A percentile compares a stretch with the other conserved stretches of the same genome.
phyloP scores from a whole-genome alignment of 2,113 vertebrate species.

The Nestor notabilis region DNA sequence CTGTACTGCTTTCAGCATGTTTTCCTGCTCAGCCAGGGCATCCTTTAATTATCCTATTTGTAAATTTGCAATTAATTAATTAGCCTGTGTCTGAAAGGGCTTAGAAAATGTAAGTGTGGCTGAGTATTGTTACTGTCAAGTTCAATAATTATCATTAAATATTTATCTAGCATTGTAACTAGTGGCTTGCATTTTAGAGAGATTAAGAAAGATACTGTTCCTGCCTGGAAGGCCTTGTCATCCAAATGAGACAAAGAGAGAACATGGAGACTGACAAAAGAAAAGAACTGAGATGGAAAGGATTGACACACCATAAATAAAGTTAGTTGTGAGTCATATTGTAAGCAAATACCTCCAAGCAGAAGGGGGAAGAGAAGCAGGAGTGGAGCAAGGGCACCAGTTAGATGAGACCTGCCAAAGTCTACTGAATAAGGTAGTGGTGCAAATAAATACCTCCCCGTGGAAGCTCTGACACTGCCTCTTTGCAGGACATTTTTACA shows the following conservation, averaged over 20 bases:
- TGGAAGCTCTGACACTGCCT: neutral
- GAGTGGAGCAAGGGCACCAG: neutral
- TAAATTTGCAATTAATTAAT: constrained; percentile 62
- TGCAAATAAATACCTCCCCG: neutral
- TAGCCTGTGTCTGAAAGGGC: constrained; percentile 10
- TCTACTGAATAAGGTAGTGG: neutral
- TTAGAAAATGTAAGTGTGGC: constrained; percentile 24
- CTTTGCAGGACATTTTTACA: rapidly evolving
- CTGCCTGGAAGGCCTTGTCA: constrained; percentile 26
- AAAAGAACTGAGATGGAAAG: neutral
- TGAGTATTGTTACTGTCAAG: neutral
- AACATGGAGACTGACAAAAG: neutral
- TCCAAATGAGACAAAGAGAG: neutral
- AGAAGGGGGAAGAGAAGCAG: neutral
- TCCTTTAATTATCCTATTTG: constrained; percentile 37
- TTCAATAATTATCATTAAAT: constrained; percentile 53
- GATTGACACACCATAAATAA: neutral
- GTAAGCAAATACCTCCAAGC: neutral
- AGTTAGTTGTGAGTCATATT: neutral
- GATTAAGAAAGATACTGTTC: constrained; percentile 12
- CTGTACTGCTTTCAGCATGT: neutral
- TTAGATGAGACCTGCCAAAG: neutral
- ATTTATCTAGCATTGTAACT: neutral
- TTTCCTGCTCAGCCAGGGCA: neutral
- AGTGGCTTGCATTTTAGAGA: neutral